A percentile compares a stretch with the other conserved stretches of the same genome.
Conservation (phyloP, 2,888 invertebrate genomes). For the Ernsta delagoae region DNA sequence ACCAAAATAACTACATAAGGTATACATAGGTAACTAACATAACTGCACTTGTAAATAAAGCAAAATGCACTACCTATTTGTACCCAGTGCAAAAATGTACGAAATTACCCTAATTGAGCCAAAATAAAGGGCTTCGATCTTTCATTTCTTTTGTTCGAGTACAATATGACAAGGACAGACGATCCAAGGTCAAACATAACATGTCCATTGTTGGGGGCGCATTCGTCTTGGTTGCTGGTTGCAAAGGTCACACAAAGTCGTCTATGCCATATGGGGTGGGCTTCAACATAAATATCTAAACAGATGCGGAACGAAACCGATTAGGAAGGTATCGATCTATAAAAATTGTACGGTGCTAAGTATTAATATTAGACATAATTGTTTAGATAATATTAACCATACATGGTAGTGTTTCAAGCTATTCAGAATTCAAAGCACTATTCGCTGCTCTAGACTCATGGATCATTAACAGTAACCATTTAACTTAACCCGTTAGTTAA, state of each 20-base stretch:
- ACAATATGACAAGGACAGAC: slow-evolving; percentile 27
- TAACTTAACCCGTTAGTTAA: too few relatives aligned
- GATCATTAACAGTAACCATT: too few relatives aligned
- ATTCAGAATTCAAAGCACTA: too few relatives aligned
- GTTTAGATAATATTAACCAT: too few relatives aligned
- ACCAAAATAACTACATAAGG: too few relatives aligned
- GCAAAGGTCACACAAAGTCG: slow-evolving; percentile 32
- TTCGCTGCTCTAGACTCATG: too few relatives aligned
- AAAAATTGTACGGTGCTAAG: background rate
- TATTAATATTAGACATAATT: background rate
- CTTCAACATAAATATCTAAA: slow-evolving; percentile 16
- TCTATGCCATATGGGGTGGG: slow-evolving; percentile 29
- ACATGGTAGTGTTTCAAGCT: too few relatives aligned
- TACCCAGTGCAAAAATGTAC: background rate
- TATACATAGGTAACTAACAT: too few relatives aligned
- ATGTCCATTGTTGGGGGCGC: slow-evolving; percentile 10
- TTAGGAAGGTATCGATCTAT: background rate
- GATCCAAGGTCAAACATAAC: slow-evolving; percentile 19
- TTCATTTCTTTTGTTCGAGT: slow-evolving; percentile 11
- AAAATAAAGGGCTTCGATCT: background rate
- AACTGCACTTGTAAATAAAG: background rate
- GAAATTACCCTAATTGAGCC: background rate
- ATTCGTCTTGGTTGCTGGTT: slow-evolving; percentile 29
- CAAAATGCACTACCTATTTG: background rate
- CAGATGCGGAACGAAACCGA: slow-evolving; percentile 23